Base-by-base conservation (phyloP, 2,888 invertebrate species). In the Torymus texanus region DNA sequence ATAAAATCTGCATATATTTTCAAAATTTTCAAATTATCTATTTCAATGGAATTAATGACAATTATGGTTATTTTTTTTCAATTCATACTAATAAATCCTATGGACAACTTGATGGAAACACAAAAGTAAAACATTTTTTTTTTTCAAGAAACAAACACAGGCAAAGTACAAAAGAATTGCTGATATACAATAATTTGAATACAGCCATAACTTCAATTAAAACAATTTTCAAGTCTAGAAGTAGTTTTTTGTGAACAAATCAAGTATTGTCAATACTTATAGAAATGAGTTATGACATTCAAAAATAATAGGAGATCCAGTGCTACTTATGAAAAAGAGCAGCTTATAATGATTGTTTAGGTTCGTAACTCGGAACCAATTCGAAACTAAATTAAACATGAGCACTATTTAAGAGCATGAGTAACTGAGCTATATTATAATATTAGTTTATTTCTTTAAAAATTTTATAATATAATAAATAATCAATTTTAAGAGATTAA, bases 161-260 rank as follows among this genome's bases (percentile, higher is more conserved):
- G 24, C 12, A 76, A 78, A 78, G 63, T 80, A 80, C 62, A 80
- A 76, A 80, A 79, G 55, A 67, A 79, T 80, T 56, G 58, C 67
- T 72, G 74, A 62, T 72, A 62, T 55, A 70, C 73, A 61, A 73
- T 74, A 70, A 77, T 65, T 73, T 53, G 14, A 77, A 68, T 77
- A 61, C 24, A 72, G 56, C 58, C 62, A 24, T 67, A 80, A 77
- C 68, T 70, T 65, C 4, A 80, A 80, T 77, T 77, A 77, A 80
- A 80, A 80, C 51, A 55, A 1, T 67, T 73, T 70, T 62, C 29
- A 61, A 70, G 55, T 66, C 53, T 77, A 74, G 74, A 76, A 72
- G 65, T 71, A 61, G 70, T 74, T 24, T 74, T 62, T 0, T 71
- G 56, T 12, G 50, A 78, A 77, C 51, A 74, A 78, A 71, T 77